phyloP scores from a whole-genome alignment of 2,888 invertebrate species.

The Drosophila sordidula region DNA sequence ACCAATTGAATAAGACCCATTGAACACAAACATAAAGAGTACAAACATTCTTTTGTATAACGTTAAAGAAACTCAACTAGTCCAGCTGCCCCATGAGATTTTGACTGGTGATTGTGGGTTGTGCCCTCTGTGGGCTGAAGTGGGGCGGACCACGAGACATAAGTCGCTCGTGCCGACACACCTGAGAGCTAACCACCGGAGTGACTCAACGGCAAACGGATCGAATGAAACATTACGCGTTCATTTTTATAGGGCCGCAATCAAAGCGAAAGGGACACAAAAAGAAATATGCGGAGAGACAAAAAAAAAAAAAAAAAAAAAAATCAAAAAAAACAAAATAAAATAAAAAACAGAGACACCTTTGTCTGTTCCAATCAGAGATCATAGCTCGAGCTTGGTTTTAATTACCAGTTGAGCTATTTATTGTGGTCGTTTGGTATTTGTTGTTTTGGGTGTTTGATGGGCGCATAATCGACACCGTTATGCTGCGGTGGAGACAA shows the following conservation, averaged over 20 bases:
- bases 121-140: conserved; percentile 21
- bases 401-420: conserved; percentile 60
- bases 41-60: conserved; percentile 39
- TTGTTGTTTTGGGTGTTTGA: conserved; percentile 49
- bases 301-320: conserved; percentile 6
- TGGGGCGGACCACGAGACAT: conserved; percentile 23
- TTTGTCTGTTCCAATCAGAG: conserved; percentile 59
- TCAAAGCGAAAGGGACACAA: conserved; percentile 57
- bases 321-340: conserved; percentile 7
- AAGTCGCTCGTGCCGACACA: conserved; percentile 76
- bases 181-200: conserved; percentile 54
- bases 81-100: conserved; percentile 36
- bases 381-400: conserved; percentile 52
- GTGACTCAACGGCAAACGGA: conserved; percentile 53
- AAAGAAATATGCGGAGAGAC: conserved; percentile 20
- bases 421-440: conserved; percentile 26
- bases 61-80: conserved; percentile 18
- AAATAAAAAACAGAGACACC: conserved; percentile 33
- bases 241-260: conserved; percentile 67
- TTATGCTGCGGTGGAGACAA: conserved; percentile 46
- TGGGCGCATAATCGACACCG: conserved; percentile 66
- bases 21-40: conserved; percentile 12
- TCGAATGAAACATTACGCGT: conserved; percentile 69
- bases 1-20: conserved; percentile 5
- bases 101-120: conserved; percentile 29